Conservation (phyloP, 2,113 vertebrate species). For the Melospiza georgiana region DNA sequence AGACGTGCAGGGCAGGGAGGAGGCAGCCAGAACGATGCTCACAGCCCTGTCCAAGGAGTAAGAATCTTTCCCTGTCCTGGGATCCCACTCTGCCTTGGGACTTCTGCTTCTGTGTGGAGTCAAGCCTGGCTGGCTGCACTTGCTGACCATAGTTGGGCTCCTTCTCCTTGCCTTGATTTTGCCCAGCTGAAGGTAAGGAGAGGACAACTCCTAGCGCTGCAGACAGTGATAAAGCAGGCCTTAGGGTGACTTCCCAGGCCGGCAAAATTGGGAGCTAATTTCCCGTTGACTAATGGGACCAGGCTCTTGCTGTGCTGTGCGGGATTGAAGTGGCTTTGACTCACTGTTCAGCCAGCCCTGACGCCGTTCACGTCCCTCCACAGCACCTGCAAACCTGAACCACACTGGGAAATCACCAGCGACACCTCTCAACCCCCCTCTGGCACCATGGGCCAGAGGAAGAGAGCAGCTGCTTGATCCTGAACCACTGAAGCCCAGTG, state of each 20-base stretch:
- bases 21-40: not conserved
- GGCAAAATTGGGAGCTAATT: conserved; percentile 23
- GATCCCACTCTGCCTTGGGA: not conserved
- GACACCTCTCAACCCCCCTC: not conserved
- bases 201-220: not conserved
- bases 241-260: conserved; percentile 43
- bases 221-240: conserved; percentile 41
- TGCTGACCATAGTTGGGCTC: rapidly evolving
- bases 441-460: rapidly evolving
- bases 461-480: not conserved
- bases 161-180: not conserved
- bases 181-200: not conserved
- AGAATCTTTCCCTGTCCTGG: not conserved
- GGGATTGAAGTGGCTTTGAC: conserved; percentile 42
- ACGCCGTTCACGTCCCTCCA: not conserved
- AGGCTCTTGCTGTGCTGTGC: not conserved
- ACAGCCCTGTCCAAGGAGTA: not conserved
- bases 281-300: conserved; percentile 53
- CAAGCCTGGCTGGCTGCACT: not conserved
- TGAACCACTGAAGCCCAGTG: not conserved
- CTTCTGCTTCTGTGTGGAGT: not conserved
- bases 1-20: not conserved
- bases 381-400: not conserved
- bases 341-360: conserved; percentile 4
- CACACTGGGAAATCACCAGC: rapidly evolving